Conservation (phyloP, 2,888 invertebrate species). For the Muschampia plurimacula region DNA sequence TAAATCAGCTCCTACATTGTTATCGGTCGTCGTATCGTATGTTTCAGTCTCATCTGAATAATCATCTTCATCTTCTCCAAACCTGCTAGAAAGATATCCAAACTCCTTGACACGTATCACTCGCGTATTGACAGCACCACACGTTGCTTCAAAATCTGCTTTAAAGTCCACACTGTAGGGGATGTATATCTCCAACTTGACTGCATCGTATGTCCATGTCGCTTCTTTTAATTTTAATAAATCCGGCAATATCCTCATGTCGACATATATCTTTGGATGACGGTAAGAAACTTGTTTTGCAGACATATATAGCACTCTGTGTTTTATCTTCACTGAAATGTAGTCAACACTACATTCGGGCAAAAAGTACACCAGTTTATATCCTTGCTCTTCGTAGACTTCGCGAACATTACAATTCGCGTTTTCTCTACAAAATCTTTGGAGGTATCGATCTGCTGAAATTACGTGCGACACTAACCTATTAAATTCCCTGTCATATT, state of each 20-base stretch:
- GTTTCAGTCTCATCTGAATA: conserved; percentile 4
- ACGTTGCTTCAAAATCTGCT: conserved; percentile 9
- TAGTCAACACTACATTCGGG: conserved; percentile 19
- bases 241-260: conserved; percentile 32
- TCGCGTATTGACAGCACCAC: conserved; percentile 8
- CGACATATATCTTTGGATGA: background rate
- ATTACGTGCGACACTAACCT: conserved; percentile 16
- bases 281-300: background rate
- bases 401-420: conserved; percentile 18
- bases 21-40: conserved; percentile 1
- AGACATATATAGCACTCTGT: conserved; percentile 29
- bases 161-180: conserved; percentile 18
- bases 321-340: conserved; percentile 31
- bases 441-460: conserved; percentile 21
- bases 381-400: conserved; percentile 5
- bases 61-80: conserved; percentile 24
- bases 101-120: conserved; percentile 2
- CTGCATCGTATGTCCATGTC: background rate
- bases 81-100: background rate
- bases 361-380: conserved; percentile 23
- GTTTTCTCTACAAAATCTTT: conserved; percentile 24
- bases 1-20: background rate
- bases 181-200: conserved; percentile 18
- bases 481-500: conserved; percentile 14
- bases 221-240: conserved; percentile 3